Percentiles rank a stretch among this genome's conserved stretches.
Evolutionary conservation across 2,888 invertebrate species (phyloP).

Genomic region (Linnaemya tessellans): DNA sequence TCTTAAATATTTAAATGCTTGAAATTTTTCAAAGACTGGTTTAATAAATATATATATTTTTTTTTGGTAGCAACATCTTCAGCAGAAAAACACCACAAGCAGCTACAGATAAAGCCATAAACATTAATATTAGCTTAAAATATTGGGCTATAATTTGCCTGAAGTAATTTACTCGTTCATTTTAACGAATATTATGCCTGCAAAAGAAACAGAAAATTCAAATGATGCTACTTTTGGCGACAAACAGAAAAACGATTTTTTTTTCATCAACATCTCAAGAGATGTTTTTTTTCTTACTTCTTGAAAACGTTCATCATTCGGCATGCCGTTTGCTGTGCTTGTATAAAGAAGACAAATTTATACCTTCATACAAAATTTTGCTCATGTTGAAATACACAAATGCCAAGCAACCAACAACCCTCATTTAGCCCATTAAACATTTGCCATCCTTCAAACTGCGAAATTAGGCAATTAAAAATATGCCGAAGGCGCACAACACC

Average conservation of each 20-base stretch:
- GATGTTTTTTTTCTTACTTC: not conserved
- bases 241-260: slow-evolving; percentile 72
- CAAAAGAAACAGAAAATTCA: slow-evolving; percentile 38
- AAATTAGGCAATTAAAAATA: slow-evolving; percentile 84
- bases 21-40: not conserved
- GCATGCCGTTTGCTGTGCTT: slow-evolving; percentile 32
- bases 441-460: slow-evolving; percentile 81
- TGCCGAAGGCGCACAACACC: slow-evolving; percentile 80
- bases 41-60: no score
- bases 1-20: slow-evolving; percentile 21
- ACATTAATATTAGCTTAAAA: slow-evolving; percentile 82
- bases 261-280: slow-evolving; percentile 18
- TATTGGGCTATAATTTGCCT: slow-evolving; percentile 82
- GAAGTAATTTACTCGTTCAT: slow-evolving; percentile 72
- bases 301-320: slow-evolving; percentile 79
- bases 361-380: slow-evolving; percentile 17
- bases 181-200: slow-evolving; percentile 1
- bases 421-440: slow-evolving; percentile 72
- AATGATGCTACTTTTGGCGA: slow-evolving; percentile 77
- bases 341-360: not conserved
- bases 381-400: slow-evolving; percentile 30
- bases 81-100: slow-evolving; percentile 63
- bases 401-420: slow-evolving; percentile 64
- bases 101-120: slow-evolving; percentile 63
- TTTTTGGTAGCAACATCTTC: not conserved